Percentiles rank a stretch among this genome's conserved stretches.
phyloP scores from a whole-genome alignment of 2,113 vertebrate genomes.

The Spilogale gracilis region DNA sequence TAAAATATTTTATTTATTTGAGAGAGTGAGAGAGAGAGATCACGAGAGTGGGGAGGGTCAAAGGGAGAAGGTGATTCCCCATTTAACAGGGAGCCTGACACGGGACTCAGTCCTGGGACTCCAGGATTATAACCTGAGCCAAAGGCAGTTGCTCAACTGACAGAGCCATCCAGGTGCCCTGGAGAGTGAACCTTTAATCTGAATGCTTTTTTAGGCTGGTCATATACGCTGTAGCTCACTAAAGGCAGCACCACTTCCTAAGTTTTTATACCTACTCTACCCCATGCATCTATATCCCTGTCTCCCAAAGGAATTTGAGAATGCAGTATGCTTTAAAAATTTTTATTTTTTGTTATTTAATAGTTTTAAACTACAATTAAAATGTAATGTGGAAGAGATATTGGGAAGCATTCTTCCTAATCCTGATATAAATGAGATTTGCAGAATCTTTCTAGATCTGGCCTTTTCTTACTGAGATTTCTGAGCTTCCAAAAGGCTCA shows the following conservation, averaged over 20 bases:
- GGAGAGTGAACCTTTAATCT: neutral
- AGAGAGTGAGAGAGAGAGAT: too few species aligned
- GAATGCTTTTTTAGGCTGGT: neutral
- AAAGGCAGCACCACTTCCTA: neutral
- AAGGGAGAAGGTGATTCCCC: too few species aligned
- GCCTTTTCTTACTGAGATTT: conserved; percentile 21
- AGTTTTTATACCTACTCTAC: neutral
- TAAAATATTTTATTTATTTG: too few species aligned
- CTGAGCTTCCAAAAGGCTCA: neutral
- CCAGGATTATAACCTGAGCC: too few species aligned
- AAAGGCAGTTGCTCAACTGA: too few species aligned
- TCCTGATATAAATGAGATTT: neutral
- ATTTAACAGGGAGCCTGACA: too few species aligned
- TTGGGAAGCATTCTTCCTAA: conserved; percentile 1
- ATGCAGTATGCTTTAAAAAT: neutral
- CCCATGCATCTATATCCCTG: neutral
- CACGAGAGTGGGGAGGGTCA: too few species aligned
- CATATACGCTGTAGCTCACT: neutral
- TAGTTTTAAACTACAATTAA: neutral
- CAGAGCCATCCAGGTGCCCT: neutral
- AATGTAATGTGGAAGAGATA: neutral
- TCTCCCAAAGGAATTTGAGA: neutral
- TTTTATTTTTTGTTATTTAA: neutral
- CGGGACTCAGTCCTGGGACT: too few species aligned
- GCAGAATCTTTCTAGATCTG: neutral